Percentiles rank a stretch among this genome's conserved stretches.
Conservation (phyloP, 2,888 invertebrate genomes). For the Ophraella communa region DNA sequence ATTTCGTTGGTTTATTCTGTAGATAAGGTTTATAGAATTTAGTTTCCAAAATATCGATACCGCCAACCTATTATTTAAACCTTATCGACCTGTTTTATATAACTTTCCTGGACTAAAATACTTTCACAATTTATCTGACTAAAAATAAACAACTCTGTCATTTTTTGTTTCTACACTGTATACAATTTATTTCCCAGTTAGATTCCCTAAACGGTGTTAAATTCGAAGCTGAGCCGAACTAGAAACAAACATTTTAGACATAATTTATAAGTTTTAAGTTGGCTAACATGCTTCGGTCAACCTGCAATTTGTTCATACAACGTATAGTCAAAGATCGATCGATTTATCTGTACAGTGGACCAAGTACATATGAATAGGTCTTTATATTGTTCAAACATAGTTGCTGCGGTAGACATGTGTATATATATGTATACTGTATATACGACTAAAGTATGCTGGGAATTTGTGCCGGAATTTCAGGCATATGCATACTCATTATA, state of each 20-base stretch:
- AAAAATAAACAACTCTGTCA: too few relatives aligned
- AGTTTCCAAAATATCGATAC: too few relatives aligned
- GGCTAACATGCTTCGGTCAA: neutral
- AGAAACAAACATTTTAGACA: neutral
- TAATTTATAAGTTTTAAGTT: neutral
- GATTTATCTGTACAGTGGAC: neutral
- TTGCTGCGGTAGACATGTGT: neutral
- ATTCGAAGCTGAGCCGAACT: too few relatives aligned
- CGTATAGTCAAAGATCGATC: neutral
- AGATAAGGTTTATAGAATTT: too few relatives aligned
- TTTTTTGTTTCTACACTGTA: too few relatives aligned
- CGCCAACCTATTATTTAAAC: too few relatives aligned
- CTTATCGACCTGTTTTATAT: too few relatives aligned
- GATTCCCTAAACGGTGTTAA: too few relatives aligned
- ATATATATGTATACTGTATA: neutral
- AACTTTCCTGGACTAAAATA: too few relatives aligned
- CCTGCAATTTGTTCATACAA: neutral
- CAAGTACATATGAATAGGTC: neutral
- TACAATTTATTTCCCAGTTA: too few relatives aligned
- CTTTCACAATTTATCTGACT: too few relatives aligned
- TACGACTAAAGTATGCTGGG: neutral
- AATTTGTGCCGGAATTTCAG: conserved; percentile 4
- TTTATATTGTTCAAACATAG: neutral
- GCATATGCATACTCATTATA: neutral
- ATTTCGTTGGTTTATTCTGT: too few relatives aligned